Conservation (phyloP, 2,797 vertebrate genomes). For the Myotis pilosus region DNA sequence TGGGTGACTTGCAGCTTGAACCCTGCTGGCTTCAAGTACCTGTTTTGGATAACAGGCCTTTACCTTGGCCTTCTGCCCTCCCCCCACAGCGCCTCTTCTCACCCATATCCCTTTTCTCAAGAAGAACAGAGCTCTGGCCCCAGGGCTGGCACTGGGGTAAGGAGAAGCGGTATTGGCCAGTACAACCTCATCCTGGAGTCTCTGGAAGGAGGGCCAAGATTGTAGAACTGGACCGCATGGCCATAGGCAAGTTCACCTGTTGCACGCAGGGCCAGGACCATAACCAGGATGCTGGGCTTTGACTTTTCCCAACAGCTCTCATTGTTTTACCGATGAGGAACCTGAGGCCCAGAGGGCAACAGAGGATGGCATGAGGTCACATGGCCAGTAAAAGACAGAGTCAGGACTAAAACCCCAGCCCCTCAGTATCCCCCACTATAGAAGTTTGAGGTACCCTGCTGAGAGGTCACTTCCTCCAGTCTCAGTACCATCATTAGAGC, state of each 20-base stretch:
- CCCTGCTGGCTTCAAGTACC: not conserved
- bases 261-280: not conserved
- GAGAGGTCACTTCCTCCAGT: not conserved
- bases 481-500: not conserved
- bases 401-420: not conserved
- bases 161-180: not conserved
- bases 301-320: not conserved
- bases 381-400: not conserved
- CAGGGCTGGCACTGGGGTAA: not conserved
- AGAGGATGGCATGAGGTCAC: not conserved
- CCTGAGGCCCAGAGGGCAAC: not conserved
- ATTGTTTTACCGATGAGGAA: not conserved
- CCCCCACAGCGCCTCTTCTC: not conserved
- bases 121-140: not conserved
- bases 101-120: not conserved
- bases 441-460: not conserved
- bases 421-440: not conserved
- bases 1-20: not conserved
- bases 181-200: not conserved
- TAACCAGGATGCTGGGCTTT: not conserved
- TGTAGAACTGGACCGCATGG: not conserved
- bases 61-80: not conserved
- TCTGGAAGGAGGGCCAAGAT: not conserved
- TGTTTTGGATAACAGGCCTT: not conserved
- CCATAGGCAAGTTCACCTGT: not conserved